Conservation (phyloP, 2,113 vertebrate species). For the Copsychus sechellarum region DNA sequence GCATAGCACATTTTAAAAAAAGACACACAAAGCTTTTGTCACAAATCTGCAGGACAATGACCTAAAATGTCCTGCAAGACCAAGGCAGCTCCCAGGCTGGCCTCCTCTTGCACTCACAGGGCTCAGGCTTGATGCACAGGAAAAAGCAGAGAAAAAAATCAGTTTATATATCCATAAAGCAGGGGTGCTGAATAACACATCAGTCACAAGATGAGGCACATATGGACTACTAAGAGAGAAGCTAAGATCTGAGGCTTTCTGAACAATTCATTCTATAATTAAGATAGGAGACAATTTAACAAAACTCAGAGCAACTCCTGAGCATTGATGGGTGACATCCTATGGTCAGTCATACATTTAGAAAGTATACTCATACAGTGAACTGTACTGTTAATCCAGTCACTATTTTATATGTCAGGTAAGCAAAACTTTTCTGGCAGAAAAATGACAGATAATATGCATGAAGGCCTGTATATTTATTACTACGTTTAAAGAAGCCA, state of each 20-base stretch:
- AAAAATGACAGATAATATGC: not conserved
- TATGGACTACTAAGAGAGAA: not conserved
- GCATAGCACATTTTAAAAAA: not conserved
- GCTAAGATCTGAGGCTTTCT: not conserved
- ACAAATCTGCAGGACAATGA: not conserved
- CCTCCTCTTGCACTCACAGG: not conserved
- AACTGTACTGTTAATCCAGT: not conserved
- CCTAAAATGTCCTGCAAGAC: not conserved
- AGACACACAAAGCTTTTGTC: not conserved
- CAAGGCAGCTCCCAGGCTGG: not conserved
- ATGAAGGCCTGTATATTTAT: not conserved
- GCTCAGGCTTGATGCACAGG: not conserved
- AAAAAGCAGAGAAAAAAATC: not conserved
- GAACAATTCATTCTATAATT: not conserved
- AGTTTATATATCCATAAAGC: not conserved
- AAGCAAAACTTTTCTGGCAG: not conserved
- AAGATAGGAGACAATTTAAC: not conserved
- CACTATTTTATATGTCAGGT: not conserved
- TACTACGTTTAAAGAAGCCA: not conserved
- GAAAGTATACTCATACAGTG: not conserved
- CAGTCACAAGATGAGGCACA: not conserved
- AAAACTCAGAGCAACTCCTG: not conserved
- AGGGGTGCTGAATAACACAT: not conserved
- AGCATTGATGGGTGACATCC: not conserved
- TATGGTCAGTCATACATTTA: not conserved